Percentiles rank a stretch among this genome's conserved stretches.
These are phyloP conservation scores for Mormyrops attenuatus DNA, from an alignment of 2,797 vertebrate species.

Conservation along the genomic window DNA sequence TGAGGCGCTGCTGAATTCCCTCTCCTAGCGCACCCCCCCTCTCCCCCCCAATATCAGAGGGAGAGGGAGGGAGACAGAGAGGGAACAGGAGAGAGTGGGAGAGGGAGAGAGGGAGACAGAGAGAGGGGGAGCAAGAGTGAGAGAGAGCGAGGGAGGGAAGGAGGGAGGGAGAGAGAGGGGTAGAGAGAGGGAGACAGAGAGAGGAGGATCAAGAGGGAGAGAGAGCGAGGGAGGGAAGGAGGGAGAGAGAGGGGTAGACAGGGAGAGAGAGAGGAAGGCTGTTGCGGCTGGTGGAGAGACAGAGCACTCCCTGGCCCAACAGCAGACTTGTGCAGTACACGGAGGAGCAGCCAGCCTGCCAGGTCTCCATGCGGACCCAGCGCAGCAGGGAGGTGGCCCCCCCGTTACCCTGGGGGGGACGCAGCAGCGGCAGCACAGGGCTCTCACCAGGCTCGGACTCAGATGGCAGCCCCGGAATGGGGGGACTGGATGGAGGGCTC, in stretches of 20 bases:
- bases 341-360: background rate
- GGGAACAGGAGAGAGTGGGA: background rate
- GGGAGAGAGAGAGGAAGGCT: background rate
- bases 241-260: background rate
- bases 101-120: slow-evolving; percentile 26
- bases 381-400: slow-evolving; percentile 77
- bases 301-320: slow-evolving; percentile 42
- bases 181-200: slow-evolving; percentile 23
- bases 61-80: background rate
- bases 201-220: too few species aligned
- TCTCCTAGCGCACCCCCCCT: slow-evolving; percentile 67
- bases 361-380: slow-evolving; percentile 71
- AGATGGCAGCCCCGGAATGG: slow-evolving; percentile 72
- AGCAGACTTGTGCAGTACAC: slow-evolving; percentile 25
- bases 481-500: slow-evolving; percentile 36
- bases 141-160: slow-evolving; percentile 26
- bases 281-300: slow-evolving; percentile 27
- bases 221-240: background rate
- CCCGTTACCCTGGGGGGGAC: slow-evolving; percentile 73
- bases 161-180: slow-evolving; percentile 29
- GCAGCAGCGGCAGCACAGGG: slow-evolving; percentile 74
- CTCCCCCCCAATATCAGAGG: slow-evolving; percentile 64
- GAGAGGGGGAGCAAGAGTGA: slow-evolving; percentile 32
- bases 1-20: slow-evolving; percentile 37
- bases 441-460: slow-evolving; percentile 83